Evolutionary conservation across 2,113 vertebrate genomes (phyloP).

Genomic region (Xenus cinereus): DNA sequence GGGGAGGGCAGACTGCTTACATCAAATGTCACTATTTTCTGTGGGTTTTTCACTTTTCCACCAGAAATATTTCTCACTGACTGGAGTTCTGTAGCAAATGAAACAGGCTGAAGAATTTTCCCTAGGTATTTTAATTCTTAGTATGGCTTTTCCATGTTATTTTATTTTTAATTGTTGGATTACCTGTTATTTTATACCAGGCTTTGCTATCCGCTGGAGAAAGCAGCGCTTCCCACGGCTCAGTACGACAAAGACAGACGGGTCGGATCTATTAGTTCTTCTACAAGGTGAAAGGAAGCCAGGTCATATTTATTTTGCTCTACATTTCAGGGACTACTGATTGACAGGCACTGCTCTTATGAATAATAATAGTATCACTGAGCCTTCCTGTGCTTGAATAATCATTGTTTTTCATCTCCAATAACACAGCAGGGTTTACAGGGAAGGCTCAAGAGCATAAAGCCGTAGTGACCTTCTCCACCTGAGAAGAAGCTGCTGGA

Average conservation of each 20-base stretch:
- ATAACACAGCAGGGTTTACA: neutral
- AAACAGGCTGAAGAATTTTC: neutral
- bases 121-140: neutral
- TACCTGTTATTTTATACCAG: neutral
- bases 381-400: neutral
- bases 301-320: neutral
- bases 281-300: neutral
- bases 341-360: neutral
- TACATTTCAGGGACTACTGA: neutral
- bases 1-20: neutral
- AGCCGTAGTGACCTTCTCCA: neutral
- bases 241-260: rapidly evolving
- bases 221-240: neutral
- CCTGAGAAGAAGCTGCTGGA: neutral
- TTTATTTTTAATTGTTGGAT: neutral
- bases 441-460: neutral
- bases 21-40: neutral
- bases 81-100: neutral
- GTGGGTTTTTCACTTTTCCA: neutral
- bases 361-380: neutral
- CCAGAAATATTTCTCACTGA: neutral
- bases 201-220: neutral
- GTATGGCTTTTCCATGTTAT: neutral
- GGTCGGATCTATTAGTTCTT: neutral
- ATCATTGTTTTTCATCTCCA: neutral